Conservation (phyloP, 1,140 invertebrate genomes). For the Euura saliciscinereae region DNA sequence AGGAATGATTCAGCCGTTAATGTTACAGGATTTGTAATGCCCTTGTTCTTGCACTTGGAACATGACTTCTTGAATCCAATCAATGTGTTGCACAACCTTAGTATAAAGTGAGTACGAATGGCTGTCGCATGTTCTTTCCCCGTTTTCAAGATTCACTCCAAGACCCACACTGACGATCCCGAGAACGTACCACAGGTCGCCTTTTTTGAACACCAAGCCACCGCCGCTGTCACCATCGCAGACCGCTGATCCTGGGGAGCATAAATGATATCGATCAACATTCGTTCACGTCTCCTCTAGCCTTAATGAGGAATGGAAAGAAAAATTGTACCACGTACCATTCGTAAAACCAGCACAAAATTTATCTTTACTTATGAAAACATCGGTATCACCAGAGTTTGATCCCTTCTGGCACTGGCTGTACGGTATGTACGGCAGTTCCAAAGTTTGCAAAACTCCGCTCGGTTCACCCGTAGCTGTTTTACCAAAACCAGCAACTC, state of each 20-base stretch:
- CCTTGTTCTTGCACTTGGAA: background rate
- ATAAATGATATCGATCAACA: too few relatives aligned
- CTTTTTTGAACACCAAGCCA: too few relatives aligned
- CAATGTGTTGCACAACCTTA: slow-evolving; percentile 41
- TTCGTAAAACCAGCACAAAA: slow-evolving; percentile 55
- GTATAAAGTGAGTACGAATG: slow-evolving; percentile 51
- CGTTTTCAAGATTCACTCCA: slow-evolving; percentile 24
- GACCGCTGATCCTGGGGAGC: background rate
- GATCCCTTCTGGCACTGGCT: slow-evolving; percentile 36
- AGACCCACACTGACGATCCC: too few relatives aligned
- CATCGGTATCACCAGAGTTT: slow-evolving; percentile 24
- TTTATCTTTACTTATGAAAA: slow-evolving; percentile 48
- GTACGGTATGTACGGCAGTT: slow-evolving; percentile 44
- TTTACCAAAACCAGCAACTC: slow-evolving; percentile 53
- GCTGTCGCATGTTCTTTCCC: slow-evolving; percentile 37
- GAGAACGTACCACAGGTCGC: too few relatives aligned
- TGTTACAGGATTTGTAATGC: too few relatives aligned
- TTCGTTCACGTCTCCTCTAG: too few relatives aligned
- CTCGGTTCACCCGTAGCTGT: slow-evolving; percentile 39
- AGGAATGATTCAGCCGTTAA: too few relatives aligned
- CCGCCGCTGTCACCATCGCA: too few relatives aligned
- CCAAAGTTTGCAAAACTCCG: slow-evolving; percentile 42
- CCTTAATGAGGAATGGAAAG: too few relatives aligned
- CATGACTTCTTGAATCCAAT: slow-evolving; percentile 49
- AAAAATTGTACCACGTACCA: slow-evolving; percentile 33